phyloP scores from a whole-genome alignment of 1,140 invertebrate species.

The Cydia strobilella region DNA sequence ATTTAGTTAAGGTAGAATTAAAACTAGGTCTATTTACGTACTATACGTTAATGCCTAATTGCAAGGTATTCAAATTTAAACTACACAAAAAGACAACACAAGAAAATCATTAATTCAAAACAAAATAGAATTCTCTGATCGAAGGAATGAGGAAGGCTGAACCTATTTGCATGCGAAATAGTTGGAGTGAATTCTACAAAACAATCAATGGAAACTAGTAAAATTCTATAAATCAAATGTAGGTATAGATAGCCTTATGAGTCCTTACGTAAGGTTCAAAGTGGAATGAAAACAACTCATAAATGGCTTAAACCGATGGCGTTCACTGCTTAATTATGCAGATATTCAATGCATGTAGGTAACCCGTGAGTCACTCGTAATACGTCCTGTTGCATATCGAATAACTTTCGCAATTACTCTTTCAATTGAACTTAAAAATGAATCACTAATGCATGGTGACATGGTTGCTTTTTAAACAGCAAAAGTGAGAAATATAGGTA shows the following conservation, averaged over 20 bases:
- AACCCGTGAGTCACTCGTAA: slow-evolving; percentile 5
- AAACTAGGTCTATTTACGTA: not conserved
- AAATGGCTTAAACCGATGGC: not conserved
- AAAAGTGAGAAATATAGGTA: slow-evolving; percentile 2
- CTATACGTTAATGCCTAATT: too few species aligned
- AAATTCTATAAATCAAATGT: not conserved
- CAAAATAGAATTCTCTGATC: not conserved
- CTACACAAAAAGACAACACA: not conserved
- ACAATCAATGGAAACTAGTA: slow-evolving; percentile 3
- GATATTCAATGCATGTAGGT: slow-evolving; percentile 1
- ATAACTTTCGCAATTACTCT: slow-evolving; percentile 1
- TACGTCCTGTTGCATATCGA: slow-evolving; percentile 17
- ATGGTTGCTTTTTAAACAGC: not conserved
- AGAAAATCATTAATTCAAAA: not conserved
- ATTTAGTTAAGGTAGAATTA: not conserved
- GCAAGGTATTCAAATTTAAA: too few species aligned
- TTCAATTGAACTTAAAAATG: not conserved
- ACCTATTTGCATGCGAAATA: slow-evolving; percentile 8
- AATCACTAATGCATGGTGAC: not conserved
- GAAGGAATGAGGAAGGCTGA: slow-evolving; percentile 13
- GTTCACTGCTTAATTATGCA: slow-evolving; percentile 23
- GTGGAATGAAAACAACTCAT: not conserved
- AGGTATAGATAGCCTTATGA: not conserved
- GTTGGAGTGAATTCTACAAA: slow-evolving; percentile 17
- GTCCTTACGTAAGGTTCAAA: not conserved